Evolutionary conservation across 2,113 vertebrate genomes (phyloP), one percentile per base, ranked within the genome.

Genomic region (cattle (Bos taurus)): DNA sequence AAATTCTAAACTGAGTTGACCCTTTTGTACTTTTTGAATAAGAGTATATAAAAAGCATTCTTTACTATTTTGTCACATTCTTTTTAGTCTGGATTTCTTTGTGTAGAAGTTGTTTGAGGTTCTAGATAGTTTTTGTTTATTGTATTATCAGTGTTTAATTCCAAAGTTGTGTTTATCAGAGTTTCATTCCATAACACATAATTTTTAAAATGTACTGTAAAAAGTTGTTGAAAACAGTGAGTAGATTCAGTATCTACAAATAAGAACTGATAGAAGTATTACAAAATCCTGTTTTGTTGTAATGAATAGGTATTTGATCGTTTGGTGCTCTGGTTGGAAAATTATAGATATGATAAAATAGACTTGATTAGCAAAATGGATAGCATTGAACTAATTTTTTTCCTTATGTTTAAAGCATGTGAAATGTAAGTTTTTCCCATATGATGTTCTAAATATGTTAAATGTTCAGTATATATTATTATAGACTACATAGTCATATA

Each of bases 141-240:
- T 92, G n/a, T 77, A 56, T 95, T 95, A 89, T 90, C 89, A 77
- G 46, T 92, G 46, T 92, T 90, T 89, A 96, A 78, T 94, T 91
- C 25, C 25, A 36, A 48, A 83, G 43, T 87, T 84, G 1, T 46
- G 2, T 90, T 67, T 96, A 84, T n/a, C 40, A 64, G 57, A 90
- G 30, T 71, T 91, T 88, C 28, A 88, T 91, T 96, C 52, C 13
- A 36, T 3, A 92, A 19, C 13, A 30, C 23, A 94, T 1, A 80
- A 17, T 46, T 81, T 91, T 71, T n/a, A 74, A 67, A 91, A 81
- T 30, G 87, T 83, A 33, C 62, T 54, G 2, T 62, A 59, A 64
- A 56, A 2, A 81, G 2, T 96, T 84, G 14, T 94, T 97, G 90
- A 85, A 97, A 54, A 59, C 48, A 59, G 3, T 62, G 64, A 91